Conservation (phyloP, 2,888 invertebrate genomes). For the Rosalia funebris region DNA sequence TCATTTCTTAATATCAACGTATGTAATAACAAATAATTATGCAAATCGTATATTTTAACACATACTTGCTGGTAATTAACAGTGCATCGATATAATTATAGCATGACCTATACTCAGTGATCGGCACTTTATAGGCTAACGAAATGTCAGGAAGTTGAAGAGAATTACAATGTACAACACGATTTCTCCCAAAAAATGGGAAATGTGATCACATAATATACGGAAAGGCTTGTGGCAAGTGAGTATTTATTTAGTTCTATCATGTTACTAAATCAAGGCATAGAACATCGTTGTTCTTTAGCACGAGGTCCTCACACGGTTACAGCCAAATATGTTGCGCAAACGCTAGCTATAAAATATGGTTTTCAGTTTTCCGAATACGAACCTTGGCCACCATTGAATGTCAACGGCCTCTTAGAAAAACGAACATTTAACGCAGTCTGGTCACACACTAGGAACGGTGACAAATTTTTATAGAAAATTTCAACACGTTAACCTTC, state of each 20-base stretch:
- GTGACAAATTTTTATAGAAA: conserved; percentile 1
- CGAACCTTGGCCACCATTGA: neutral
- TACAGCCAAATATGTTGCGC: neutral
- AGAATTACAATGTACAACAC: conserved; percentile 2
- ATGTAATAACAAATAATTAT: no score
- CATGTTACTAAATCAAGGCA: neutral
- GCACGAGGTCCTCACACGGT: neutral
- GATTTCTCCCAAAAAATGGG: neutral
- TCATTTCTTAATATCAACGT: no score
- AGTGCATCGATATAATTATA: neutral
- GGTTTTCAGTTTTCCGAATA: neutral
- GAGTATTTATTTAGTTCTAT: neutral
- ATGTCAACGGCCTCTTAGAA: conserved; percentile 4
- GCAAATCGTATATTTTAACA: neutral
- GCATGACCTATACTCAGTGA: neutral
- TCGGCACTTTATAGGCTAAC: neutral
- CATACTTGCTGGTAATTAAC: neutral
- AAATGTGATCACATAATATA: neutral
- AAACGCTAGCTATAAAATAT: neutral
- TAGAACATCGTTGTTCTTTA: neutral
- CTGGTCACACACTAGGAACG: conserved; percentile 4
- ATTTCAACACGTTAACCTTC: conserved; percentile 10
- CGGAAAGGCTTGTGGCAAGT: neutral
- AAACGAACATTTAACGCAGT: neutral
- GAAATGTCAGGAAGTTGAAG: neutral